Conservation (phyloP, 2,113 vertebrate species). For the Dendrocopos noguchii region DNA sequence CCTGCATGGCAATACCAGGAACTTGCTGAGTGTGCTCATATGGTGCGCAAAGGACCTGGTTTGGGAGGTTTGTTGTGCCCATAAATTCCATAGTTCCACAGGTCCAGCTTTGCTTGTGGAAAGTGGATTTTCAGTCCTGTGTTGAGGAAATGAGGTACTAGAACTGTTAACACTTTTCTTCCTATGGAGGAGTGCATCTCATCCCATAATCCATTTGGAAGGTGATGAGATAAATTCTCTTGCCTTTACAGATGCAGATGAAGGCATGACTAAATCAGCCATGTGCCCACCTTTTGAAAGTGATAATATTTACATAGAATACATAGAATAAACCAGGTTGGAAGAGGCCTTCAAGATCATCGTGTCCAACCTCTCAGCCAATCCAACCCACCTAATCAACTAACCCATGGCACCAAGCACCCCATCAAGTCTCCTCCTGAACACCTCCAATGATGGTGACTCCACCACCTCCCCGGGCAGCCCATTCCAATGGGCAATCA, state of each 20-base stretch:
- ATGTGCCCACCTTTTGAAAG: neutral
- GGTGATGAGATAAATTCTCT: neutral
- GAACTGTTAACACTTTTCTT: neutral
- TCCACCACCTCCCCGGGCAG: no score
- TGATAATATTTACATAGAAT: neutral
- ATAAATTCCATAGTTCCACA: neutral
- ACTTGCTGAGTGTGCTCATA: rapidly evolving
- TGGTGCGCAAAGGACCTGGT: neutral
- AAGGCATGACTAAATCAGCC: neutral
- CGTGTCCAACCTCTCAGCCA: no score
- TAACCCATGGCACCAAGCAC: no score
- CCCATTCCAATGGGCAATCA: no score
- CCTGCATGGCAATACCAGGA: rapidly evolving
- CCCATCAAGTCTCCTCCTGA: no score
- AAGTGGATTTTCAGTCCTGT: neutral
- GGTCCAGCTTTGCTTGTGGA: neutral
- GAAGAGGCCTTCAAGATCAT: no score
- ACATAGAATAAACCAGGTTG: no score
- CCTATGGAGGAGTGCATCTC: neutral
- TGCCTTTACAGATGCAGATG: neutral
- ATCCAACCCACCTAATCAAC: no score
- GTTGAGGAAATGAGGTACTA: neutral
- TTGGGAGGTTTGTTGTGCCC: neutral
- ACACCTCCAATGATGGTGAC: no score
- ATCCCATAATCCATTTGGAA: neutral